A percentile compares a stretch with the other conserved stretches of the same genome.
phyloP scores from a whole-genome alignment of 2,888 invertebrate species.

The Dioctria rufipes region DNA sequence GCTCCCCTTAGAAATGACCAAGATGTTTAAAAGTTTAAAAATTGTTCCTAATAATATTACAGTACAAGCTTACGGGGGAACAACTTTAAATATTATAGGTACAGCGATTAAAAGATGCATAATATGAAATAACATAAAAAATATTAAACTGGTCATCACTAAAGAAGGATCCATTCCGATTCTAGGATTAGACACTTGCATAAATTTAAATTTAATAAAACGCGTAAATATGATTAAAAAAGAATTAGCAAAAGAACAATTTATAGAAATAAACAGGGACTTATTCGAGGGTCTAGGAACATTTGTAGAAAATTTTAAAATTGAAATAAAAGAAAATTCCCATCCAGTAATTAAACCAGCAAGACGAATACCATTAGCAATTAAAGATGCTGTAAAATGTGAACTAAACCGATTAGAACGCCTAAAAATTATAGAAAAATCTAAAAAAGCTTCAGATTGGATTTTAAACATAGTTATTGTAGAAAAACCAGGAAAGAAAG shows the following conservation, averaged over 20 bases:
- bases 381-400: background rate
- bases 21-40: background rate
- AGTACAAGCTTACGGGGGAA: background rate
- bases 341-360: background rate
- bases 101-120: too few relatives aligned
- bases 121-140: too few relatives aligned
- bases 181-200: background rate
- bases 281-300: background rate
- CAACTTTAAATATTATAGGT: background rate
- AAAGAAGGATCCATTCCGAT: too few relatives aligned
- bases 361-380: too few relatives aligned
- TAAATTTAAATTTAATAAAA: constrained; percentile 2
- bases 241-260: background rate
- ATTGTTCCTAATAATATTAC: too few relatives aligned
- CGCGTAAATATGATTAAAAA: background rate
- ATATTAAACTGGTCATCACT: too few relatives aligned
- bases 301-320: background rate
- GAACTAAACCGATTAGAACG: constrained; percentile 23
- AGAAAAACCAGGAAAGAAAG: too few relatives aligned
- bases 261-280: background rate
- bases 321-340: background rate
- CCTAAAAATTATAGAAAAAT: constrained; percentile 49
- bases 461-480: too few relatives aligned
- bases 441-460: background rate
- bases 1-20: background rate